Evolutionary conservation across 2,113 vertebrate species (phyloP).

Genomic region (Aphyosemion australe): DNA sequence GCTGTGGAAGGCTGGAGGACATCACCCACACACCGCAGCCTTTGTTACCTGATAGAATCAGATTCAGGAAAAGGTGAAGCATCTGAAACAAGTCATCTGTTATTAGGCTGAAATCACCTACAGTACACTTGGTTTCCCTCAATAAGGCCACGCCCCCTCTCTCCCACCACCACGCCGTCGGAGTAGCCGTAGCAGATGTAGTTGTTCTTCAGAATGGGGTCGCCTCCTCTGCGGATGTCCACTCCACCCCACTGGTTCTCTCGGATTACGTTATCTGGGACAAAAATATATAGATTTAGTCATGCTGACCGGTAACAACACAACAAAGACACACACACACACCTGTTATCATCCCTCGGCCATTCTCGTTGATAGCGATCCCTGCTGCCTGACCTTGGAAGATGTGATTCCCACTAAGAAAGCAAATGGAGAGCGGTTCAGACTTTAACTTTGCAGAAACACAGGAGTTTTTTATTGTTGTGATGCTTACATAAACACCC

Average conservation of each 20-base stretch:
- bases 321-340: background rate
- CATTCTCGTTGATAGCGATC: constrained; percentile 91
- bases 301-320: background rate
- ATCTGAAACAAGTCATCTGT: background rate
- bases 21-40: constrained; percentile 92
- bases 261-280: constrained; percentile 87
- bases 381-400: constrained; percentile 91
- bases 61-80: constrained; percentile 4
- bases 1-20: constrained; percentile 89
- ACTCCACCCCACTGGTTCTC: constrained; percentile 92
- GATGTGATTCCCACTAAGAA: constrained; percentile 89
- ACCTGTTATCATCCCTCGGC: constrained; percentile 92
- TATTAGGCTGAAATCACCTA: constrained; percentile 61
- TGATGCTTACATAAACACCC: no score
- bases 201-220: constrained; percentile 88
- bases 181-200: constrained; percentile 90
- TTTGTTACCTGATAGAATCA: constrained; percentile 81
- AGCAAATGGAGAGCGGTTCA: constrained; percentile 7
- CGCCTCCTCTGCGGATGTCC: constrained; percentile 87
- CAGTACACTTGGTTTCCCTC: constrained; percentile 91
- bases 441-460: background rate
- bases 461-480: no score
- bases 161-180: constrained; percentile 88
- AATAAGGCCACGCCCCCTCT: constrained; percentile 87
- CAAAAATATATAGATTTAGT: background rate